Conservation (phyloP, 2,888 invertebrate species). For the Nymphalis c-album region DNA sequence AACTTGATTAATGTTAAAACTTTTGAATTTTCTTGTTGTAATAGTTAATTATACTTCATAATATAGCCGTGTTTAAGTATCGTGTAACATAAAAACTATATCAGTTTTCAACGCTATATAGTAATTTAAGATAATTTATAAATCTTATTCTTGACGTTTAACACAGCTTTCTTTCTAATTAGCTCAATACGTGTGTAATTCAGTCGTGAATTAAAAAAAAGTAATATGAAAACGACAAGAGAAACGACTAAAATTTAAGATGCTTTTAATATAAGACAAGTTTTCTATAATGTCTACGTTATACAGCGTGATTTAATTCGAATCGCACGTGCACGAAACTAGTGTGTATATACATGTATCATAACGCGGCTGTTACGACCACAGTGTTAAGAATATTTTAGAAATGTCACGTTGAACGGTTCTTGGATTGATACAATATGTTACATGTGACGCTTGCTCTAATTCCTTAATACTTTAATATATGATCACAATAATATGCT, state of each 20-base stretch:
- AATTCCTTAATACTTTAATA: too few relatives aligned
- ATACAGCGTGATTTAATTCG: constrained; percentile 16
- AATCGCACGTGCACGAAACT: constrained; percentile 13
- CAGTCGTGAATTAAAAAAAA: neutral
- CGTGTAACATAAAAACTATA: neutral
- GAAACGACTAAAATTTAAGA: neutral
- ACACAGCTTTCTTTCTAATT: too few relatives aligned
- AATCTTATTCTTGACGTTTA: too few relatives aligned
- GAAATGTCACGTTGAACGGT: neutral
- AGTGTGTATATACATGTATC: constrained; percentile 17
- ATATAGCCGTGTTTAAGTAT: too few relatives aligned
- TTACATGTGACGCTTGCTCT: too few relatives aligned
- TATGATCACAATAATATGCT: too few relatives aligned
- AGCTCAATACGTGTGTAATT: neutral
- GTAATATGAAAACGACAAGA: neutral
- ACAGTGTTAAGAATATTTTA: neutral
- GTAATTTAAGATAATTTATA: neutral
- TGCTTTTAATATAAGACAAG: neutral
- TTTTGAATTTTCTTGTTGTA: too few relatives aligned
- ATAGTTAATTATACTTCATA: too few relatives aligned
- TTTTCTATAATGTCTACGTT: neutral
- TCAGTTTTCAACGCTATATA: neutral
- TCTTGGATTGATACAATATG: too few relatives aligned
- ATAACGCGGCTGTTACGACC: neutral
- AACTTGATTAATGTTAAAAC: too few relatives aligned